Evolutionary conservation across 2,888 invertebrate species (phyloP).

Genomic region (Hirtodrosophila histrioides): DNA sequence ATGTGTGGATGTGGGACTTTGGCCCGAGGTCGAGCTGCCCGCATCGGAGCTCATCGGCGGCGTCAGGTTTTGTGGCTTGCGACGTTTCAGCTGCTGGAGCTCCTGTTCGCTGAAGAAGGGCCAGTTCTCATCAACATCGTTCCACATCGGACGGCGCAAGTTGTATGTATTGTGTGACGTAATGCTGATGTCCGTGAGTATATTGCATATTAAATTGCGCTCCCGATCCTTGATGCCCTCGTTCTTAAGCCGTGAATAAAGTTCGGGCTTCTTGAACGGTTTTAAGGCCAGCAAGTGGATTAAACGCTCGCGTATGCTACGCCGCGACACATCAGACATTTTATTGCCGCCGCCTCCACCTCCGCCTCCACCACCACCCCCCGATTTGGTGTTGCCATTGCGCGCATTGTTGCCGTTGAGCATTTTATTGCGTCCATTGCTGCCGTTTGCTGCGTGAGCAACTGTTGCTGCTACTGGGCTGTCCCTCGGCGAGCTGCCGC

Average conservation of each 20-base stretch:
- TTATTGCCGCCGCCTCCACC: slow-evolving; percentile 54
- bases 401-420: slow-evolving; percentile 56
- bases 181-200: slow-evolving; percentile 91
- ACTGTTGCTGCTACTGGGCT: slow-evolving; percentile 29
- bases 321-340: slow-evolving; percentile 82
- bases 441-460: slow-evolving; percentile 19
- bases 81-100: slow-evolving; percentile 93
- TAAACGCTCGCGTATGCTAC: slow-evolving; percentile 92
- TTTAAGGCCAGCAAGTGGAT: slow-evolving; percentile 96
- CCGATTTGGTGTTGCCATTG: slow-evolving; percentile 56
- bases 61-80: slow-evolving; percentile 95
- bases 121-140: slow-evolving; percentile 97
- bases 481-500: slow-evolving; percentile 68
- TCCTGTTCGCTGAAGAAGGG: slow-evolving; percentile 96
- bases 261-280: slow-evolving; percentile 96
- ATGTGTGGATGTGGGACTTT: slow-evolving; percentile 90
- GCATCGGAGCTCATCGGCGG: slow-evolving; percentile 94
- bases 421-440: slow-evolving; percentile 63
- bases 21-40: slow-evolving; percentile 90
- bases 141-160: slow-evolving; percentile 94
- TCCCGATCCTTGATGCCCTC: slow-evolving; percentile 95
- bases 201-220: slow-evolving; percentile 89
- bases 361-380: slow-evolving; percentile 34
- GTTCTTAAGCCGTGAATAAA: slow-evolving; percentile 91
- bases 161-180: slow-evolving; percentile 94